A percentile compares a stretch with the other conserved stretches of the same genome.
These are phyloP conservation scores for Platyscapa corneri DNA, from an alignment of 1,140 invertebrate species.

Conservation along the genomic window DNA sequence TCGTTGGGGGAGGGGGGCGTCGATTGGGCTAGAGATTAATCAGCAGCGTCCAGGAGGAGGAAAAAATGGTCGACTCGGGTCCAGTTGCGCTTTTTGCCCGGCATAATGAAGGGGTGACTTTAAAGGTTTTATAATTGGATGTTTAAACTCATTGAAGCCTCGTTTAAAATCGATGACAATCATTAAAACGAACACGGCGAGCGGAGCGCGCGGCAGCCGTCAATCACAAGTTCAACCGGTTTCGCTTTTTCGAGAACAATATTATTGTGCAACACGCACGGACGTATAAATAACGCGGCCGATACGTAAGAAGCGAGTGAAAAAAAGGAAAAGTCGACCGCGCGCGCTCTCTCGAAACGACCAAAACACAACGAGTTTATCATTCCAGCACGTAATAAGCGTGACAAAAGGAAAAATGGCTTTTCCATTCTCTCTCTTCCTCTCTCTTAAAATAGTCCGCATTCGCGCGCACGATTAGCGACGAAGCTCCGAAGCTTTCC, in stretches of 20 bases:
- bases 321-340: not conserved
- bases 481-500: not conserved
- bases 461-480: slow-evolving; percentile 4
- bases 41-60: too few relatives aligned
- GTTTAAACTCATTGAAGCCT: slow-evolving; percentile 25
- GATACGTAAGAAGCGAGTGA: not conserved
- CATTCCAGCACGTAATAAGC: slow-evolving; percentile 32
- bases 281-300: not conserved
- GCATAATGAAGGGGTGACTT: slow-evolving; percentile 7
- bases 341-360: not conserved
- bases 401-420: slow-evolving; percentile 7
- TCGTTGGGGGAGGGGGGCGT: too few relatives aligned
- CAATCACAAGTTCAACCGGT: slow-evolving; percentile 36
- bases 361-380: slow-evolving; percentile 6
- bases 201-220: not conserved
- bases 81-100: not conserved
- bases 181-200: slow-evolving; percentile 26
- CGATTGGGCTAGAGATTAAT: too few relatives aligned
- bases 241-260: slow-evolving; percentile 32
- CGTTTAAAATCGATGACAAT: slow-evolving; percentile 45
- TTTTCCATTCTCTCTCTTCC: not conserved
- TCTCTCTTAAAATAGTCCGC: not conserved
- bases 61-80: too few relatives aligned
- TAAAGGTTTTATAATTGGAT: slow-evolving; percentile 9
- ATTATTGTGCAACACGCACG: slow-evolving; percentile 13